Evolutionary conservation across 2,888 invertebrate genomes (phyloP), one percentile per base, ranked within the genome.

Genomic region (Cephus rjabovi): DNA sequence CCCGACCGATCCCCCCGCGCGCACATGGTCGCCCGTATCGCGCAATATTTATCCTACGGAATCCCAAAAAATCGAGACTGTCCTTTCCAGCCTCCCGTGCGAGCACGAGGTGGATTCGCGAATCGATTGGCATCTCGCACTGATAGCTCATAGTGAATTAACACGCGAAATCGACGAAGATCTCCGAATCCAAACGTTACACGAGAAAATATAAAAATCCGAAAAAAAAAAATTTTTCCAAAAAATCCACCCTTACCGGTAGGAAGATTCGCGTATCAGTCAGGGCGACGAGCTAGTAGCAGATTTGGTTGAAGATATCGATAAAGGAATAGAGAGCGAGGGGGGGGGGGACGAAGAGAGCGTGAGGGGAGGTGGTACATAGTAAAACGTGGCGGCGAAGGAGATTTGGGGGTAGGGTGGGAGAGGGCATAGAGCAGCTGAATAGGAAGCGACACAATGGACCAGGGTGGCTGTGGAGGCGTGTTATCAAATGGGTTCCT

Each of bases 401-500:
- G 83, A 81, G 81, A 9, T 23, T 56, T 9, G 23, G 15, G 81
- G 79, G 69, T 77, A 78, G 80, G 79, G 79, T 80, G 86, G 85
- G 87, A 86, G 89, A 88, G 89, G 89, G 88, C 88, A 88, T 87
- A 89, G 90, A 89, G 89, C 89, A 87, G 89, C 87, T 90, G 91
- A 91, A 91, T 91, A 91, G 91, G 90, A 91, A 91, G 89, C 90
- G 88, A 90, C 90, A 91, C 91, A 91, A 91, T 91, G 90, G 90
- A 90, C 87, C 88, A 88, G 90, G 90, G 88, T 91, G 90, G 89
- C 90, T 90, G 90, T 89, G 90, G 89, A 90, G 90, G 90, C 90
- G 90, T 91, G 90, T 91, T 91, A 91, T 91, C 91, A 91, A 91
- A 91, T 91, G 91, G 91, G 91, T 91, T 91, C 91, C 90, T 91